phyloP scores from a whole-genome alignment of 2,888 invertebrate species.

The Machimus rusticus region DNA sequence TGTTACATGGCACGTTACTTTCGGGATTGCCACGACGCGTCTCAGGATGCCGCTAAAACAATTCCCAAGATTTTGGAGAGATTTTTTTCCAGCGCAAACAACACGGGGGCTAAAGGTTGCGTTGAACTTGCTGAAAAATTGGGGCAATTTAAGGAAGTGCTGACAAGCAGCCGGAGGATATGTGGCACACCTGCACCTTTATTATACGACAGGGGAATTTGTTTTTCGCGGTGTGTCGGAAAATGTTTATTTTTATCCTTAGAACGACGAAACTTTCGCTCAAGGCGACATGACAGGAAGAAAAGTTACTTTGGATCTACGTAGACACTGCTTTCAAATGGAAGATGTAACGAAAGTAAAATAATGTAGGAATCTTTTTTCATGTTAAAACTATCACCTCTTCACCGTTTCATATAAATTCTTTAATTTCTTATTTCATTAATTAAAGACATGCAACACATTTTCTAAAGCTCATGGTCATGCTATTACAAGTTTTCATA shows the following conservation, averaged over 20 bases:
- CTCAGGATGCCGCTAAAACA: not conserved
- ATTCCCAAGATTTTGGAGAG: not conserved
- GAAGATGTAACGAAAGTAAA: not conserved
- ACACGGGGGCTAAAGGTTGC: not conserved
- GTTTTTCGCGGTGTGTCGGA: not conserved
- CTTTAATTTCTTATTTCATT: too few species aligned
- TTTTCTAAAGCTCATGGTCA: too few species aligned
- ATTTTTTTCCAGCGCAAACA: not conserved
- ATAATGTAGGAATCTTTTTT: not conserved
- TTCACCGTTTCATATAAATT: not conserved
- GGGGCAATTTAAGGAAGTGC: constrained; percentile 5
- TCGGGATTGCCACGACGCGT: not conserved
- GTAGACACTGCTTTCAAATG: not conserved
- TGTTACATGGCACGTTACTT: not conserved
- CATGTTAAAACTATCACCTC: not conserved
- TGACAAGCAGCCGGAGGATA: not conserved
- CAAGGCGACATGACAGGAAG: not conserved
- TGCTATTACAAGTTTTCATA: too few species aligned
- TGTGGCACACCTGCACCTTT: constrained; percentile 8
- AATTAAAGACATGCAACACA: too few species aligned
- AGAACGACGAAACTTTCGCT: not conserved
- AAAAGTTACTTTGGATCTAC: not conserved
- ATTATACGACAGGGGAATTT: not conserved
- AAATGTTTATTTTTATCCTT: not conserved
- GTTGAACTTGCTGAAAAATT: not conserved